Percentiles rank a stretch among this genome's conserved stretches.
These are phyloP conservation scores for Rallus crepitans DNA, from an alignment of 2,797 vertebrate species.

Conservation along the genomic window DNA sequence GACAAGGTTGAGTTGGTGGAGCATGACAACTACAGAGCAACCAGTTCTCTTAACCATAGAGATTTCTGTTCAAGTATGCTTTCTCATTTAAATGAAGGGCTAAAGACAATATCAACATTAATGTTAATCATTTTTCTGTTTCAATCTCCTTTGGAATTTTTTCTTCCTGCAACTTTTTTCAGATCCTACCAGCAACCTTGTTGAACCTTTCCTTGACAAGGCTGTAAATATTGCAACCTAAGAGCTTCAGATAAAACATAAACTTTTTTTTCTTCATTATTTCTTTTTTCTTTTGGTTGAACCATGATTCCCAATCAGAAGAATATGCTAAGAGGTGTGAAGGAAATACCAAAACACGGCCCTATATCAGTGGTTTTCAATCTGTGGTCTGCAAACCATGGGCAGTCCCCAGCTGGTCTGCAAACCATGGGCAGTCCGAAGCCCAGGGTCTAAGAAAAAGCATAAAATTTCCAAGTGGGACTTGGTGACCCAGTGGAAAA, in stretches of 20 bases:
- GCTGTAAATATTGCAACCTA: neutral
- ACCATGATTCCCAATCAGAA: neutral
- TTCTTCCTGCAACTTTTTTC: neutral
- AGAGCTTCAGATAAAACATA: neutral
- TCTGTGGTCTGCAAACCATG: neutral
- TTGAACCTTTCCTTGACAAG: neutral
- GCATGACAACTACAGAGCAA: neutral
- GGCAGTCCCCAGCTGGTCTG: neutral
- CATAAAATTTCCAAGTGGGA: neutral
- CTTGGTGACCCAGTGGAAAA: neutral
- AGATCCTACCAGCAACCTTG: neutral
- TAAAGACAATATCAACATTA: neutral
- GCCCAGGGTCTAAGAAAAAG: neutral
- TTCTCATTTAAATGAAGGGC: neutral
- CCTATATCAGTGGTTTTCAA: neutral
- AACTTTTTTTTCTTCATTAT: neutral
- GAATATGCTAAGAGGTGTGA: neutral
- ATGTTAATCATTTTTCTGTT: neutral
- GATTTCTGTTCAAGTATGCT: neutral
- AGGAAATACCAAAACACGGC: neutral
- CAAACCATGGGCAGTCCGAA: neutral
- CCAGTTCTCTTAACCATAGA: neutral
- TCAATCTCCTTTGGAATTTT: neutral
- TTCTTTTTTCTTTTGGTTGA: neutral
- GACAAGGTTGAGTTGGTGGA: neutral